phyloP scores from a whole-genome alignment of 2,797 vertebrate genomes.

The Spinus olivaceus region DNA sequence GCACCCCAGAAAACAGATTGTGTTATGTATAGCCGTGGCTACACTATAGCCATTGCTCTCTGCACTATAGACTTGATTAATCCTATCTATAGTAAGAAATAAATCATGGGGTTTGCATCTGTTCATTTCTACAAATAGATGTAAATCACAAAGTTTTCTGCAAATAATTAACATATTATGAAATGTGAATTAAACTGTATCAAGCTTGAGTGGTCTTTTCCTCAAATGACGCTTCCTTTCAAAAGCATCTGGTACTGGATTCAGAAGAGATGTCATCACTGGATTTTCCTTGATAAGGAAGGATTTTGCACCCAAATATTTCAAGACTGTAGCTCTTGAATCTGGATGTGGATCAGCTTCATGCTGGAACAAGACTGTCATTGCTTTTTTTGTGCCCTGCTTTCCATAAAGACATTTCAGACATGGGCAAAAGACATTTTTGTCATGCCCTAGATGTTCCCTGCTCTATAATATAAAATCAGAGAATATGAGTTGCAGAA shows the following conservation, averaged over 20 bases:
- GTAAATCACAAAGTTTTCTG: not conserved
- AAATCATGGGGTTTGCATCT: not conserved
- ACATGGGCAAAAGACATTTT: not conserved
- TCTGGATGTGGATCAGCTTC: not conserved
- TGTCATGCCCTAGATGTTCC: not conserved
- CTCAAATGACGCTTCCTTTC: not conserved
- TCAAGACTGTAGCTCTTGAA: not conserved
- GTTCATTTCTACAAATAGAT: not conserved
- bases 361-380: not conserved
- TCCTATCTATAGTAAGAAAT: not conserved
- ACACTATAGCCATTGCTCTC: not conserved
- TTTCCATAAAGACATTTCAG: not conserved
- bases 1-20: not conserved
- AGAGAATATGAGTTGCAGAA: not conserved
- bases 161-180: not conserved
- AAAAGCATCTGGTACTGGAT: not conserved
- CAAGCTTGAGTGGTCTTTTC: not conserved
- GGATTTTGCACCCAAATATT: not conserved
- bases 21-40: not conserved
- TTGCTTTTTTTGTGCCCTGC: not conserved
- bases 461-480: not conserved
- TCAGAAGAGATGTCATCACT: not conserved
- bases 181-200: not conserved
- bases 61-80: not conserved
- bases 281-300: not conserved